Base-by-base conservation (phyloP, 2,888 invertebrate genomes). In the Eulithis prunata region DNA sequence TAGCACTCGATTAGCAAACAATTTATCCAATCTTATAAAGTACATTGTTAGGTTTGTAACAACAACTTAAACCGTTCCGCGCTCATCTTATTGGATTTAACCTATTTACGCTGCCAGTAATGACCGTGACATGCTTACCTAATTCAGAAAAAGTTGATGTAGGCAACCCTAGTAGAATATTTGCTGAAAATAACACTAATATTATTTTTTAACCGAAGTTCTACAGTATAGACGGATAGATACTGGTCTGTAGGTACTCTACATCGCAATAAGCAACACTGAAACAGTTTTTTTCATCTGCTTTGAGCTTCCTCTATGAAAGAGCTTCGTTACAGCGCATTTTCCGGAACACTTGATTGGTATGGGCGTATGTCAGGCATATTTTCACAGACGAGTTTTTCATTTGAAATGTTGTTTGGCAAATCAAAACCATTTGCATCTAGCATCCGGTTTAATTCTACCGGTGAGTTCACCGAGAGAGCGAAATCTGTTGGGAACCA, bases 311-410 rank as follows among this genome's bases (percentile, higher is more conserved):
- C 83, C 82, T 74, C 66, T 71, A 64, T 81, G 84, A 84, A 87
- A 85, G 80, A 78, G 82, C 77, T 82, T 85, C 85, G 78, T 85
- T 84, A 81, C 73, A 70, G 76, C 61, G 59, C 76, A 74, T 79
- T 81, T 86, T 85, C 85, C 83, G 79, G 81, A 38, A 66, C 67
- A 73, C 71, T 68, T 77, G 81, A 74, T 73, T 71, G 72, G 70
- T 43, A 70, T 68, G 45, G 64, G 64, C 52, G 63, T 21, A 21
- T 21, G 21, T 21, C 21, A 21, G 1, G 21, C 60, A 66, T 64
- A 46, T 68, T 64, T 57, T 60, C 57, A 21, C 56, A 57, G 6
- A 41, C 38, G 52, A 52, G 38, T 47, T 54, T 56, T 62, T 58
- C 45, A 21, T 62, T 46, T 59, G 11, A 58, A 46, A 38, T 61